Conservation (phyloP, 2,888 invertebrate species). For the Aquatica leii region DNA sequence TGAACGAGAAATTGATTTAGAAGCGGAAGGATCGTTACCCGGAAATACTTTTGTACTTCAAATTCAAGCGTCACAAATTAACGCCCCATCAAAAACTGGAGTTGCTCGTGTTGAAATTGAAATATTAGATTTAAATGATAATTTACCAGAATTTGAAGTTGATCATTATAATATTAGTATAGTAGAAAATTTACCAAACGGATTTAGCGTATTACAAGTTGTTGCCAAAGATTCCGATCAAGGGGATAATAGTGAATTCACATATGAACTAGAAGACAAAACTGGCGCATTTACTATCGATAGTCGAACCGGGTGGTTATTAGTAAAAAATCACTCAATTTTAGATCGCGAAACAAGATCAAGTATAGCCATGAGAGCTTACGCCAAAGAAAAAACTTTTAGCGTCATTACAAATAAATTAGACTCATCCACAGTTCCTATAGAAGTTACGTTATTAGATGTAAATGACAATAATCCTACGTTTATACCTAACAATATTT, state of each 20-base stretch:
- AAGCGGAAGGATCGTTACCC: slow-evolving; percentile 73
- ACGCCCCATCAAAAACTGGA: slow-evolving; percentile 79
- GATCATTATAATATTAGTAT: slow-evolving; percentile 92
- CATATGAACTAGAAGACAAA: slow-evolving; percentile 77
- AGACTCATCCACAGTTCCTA: slow-evolving; percentile 69
- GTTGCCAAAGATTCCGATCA: slow-evolving; percentile 83
- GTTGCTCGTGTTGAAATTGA: slow-evolving; percentile 78
- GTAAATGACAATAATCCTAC: slow-evolving; percentile 92
- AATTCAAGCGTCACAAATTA: slow-evolving; percentile 80
- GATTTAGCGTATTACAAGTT: slow-evolving; percentile 74
- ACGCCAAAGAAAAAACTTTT: slow-evolving; percentile 78
- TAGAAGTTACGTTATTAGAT: slow-evolving; percentile 84
- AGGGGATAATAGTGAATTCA: slow-evolving; percentile 86
- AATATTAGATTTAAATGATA: slow-evolving; percentile 82
- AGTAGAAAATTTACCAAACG: slow-evolving; percentile 89
- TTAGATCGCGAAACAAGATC: slow-evolving; percentile 82
- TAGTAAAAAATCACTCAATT: slow-evolving; percentile 72
- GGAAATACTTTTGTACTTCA: slow-evolving; percentile 81
- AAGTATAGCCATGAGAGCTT: slow-evolving; percentile 77
- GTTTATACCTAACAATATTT: slow-evolving; percentile 84
- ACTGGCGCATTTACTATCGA: slow-evolving; percentile 84
- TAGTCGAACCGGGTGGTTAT: slow-evolving; percentile 83
- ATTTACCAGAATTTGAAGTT: slow-evolving; percentile 86
- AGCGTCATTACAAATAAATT: slow-evolving; percentile 69
- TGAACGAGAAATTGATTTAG: slow-evolving; percentile 83